Conservation (phyloP, 2,113 vertebrate species). For the Podarcis muralis region DNA sequence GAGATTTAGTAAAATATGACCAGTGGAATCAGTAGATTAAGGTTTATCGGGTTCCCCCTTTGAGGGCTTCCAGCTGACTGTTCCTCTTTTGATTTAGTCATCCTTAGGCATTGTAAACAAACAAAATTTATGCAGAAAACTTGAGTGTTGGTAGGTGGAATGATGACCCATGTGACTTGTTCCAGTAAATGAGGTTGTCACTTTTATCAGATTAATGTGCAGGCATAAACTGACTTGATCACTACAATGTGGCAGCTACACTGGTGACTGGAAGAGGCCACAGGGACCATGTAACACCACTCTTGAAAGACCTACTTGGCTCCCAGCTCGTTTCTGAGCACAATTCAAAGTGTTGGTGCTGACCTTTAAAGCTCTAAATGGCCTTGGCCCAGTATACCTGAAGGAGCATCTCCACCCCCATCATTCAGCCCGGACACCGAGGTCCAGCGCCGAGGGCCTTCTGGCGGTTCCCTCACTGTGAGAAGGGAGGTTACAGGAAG, state of each 20-base stretch:
- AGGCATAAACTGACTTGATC: background rate
- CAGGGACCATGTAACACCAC: too few species aligned
- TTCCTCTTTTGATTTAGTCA: background rate
- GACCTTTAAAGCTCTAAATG: too few species aligned
- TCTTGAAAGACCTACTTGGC: too few species aligned
- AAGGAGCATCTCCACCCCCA: background rate
- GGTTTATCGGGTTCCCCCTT: background rate
- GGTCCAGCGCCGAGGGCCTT: background rate
- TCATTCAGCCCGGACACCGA: background rate
- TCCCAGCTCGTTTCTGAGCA: too few species aligned
- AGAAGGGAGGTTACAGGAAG: too few species aligned
- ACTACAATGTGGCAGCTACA: too few species aligned
- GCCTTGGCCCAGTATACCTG: too few species aligned
- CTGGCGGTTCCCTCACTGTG: background rate
- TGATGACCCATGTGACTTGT: background rate
- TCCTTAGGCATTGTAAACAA: background rate
- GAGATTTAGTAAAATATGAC: background rate
- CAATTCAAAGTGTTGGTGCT: too few species aligned
- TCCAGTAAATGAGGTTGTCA: background rate
- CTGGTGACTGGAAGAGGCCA: too few species aligned
- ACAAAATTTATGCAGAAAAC: accelerated
- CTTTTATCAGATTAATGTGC: accelerated
- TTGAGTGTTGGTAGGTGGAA: accelerated
- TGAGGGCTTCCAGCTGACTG: background rate
- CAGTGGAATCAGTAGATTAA: background rate